Conservation (phyloP, 2,113 vertebrate genomes). For the Ctenomys sociabilis region DNA sequence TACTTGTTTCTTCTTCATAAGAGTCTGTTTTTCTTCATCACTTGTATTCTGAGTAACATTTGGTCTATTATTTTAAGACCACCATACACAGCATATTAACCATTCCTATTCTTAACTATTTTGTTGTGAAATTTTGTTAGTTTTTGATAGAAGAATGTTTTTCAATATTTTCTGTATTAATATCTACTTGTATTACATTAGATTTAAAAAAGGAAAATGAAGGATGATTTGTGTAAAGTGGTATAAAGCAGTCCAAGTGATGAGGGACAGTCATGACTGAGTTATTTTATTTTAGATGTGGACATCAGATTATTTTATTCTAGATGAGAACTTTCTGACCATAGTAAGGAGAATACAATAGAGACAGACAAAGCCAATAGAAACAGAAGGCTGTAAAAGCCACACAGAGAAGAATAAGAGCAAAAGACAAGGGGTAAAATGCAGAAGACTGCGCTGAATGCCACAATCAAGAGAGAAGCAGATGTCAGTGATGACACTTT, state of each 20-base stretch:
- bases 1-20: neutral
- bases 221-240: neutral
- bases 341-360: neutral
- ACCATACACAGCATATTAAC: neutral
- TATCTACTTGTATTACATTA: neutral
- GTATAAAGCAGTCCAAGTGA: neutral
- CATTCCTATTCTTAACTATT: neutral
- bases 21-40: neutral
- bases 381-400: neutral
- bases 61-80: neutral
- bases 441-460: neutral
- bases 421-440: neutral
- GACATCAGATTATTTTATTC: neutral
- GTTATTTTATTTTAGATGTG: neutral
- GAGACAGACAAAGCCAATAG: neutral
- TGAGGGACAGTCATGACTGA: neutral
- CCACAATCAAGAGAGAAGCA: neutral
- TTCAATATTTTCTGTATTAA: neutral
- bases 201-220: neutral
- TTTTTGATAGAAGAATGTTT: neutral
- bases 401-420: neutral
- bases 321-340: neutral
- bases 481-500: neutral
- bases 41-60: neutral
- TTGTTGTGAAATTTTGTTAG: neutral